phyloP scores from a whole-genome alignment of 2,113 vertebrate genomes.

The Peromyscus leucopus region DNA sequence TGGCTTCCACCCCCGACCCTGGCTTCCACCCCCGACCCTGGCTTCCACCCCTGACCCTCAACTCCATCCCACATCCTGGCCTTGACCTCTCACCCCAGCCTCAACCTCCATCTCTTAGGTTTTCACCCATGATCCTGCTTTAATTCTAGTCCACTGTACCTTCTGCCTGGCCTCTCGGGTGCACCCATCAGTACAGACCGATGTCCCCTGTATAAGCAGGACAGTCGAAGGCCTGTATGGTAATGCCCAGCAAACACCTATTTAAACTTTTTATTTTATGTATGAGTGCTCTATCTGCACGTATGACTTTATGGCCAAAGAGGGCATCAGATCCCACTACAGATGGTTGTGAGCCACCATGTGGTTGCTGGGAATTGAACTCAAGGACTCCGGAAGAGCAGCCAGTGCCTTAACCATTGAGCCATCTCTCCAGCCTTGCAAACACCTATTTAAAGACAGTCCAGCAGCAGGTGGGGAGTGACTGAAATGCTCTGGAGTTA shows the following conservation, averaged over 20 bases:
- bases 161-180: accelerated
- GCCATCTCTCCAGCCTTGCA: no score
- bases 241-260: not conserved
- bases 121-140: not conserved
- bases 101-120: not conserved
- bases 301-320: no score
- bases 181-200: not conserved
- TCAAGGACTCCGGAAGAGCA: no score
- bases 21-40: not conserved
- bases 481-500: not conserved
- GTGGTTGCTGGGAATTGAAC: no score
- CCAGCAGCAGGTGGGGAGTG: not conserved
- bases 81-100: not conserved
- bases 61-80: not conserved
- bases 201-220: no score
- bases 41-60: not conserved
- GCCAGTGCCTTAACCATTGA: no score
- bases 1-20: not conserved
- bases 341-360: no score
- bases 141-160: not conserved
- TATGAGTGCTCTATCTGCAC: no score
- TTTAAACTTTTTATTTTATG: not conserved
- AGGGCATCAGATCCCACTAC: no score
- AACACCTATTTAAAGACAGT: not conserved
- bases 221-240: not conserved